Percentiles rank a stretch among this genome's conserved stretches.
Evolutionary conservation across 2,888 invertebrate genomes (phyloP).

Genomic region (Vanessa cardui): DNA sequence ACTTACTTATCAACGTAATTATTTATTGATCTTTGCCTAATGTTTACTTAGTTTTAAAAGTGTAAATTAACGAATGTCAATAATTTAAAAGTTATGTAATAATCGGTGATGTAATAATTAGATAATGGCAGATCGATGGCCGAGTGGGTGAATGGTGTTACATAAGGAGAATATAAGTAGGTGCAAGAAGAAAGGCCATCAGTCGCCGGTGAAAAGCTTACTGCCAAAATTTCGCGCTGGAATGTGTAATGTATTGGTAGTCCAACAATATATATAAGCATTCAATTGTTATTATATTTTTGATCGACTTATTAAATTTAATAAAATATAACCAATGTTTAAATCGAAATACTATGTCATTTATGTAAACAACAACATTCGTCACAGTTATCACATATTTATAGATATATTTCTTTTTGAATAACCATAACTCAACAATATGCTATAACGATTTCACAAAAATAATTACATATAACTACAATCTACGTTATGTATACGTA

Average conservation of each 20-base stretch:
- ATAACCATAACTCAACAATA: no score
- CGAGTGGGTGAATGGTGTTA: slow-evolving; percentile 59
- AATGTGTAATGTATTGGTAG: background rate
- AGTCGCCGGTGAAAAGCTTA: slow-evolving; percentile 7
- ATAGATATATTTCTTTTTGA: no score
- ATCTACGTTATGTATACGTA: no score
- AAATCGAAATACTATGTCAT: no score
- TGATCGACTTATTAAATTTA: no score
- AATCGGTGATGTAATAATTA: slow-evolving; percentile 70
- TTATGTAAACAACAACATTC: no score
- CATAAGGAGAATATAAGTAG: slow-evolving; percentile 55
- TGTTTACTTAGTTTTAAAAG: slow-evolving; percentile 24
- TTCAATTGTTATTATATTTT: no score
- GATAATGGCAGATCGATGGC: slow-evolving; percentile 68
- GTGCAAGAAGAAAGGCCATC: slow-evolving; percentile 59
- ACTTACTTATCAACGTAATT: no score
- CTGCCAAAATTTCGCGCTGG: background rate
- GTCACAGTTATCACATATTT: no score
- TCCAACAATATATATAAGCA: no score
- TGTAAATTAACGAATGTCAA: slow-evolving; percentile 55
- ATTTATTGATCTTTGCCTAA: background rate
- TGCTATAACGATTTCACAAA: background rate
- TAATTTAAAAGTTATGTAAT: slow-evolving; percentile 58
- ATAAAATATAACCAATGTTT: no score
- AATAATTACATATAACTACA: background rate